Percentiles rank a stretch among this genome's conserved stretches.
These are phyloP conservation scores for Myotis lucifugus DNA, from an alignment of 2,113 vertebrate species.

Conservation along the genomic window DNA sequence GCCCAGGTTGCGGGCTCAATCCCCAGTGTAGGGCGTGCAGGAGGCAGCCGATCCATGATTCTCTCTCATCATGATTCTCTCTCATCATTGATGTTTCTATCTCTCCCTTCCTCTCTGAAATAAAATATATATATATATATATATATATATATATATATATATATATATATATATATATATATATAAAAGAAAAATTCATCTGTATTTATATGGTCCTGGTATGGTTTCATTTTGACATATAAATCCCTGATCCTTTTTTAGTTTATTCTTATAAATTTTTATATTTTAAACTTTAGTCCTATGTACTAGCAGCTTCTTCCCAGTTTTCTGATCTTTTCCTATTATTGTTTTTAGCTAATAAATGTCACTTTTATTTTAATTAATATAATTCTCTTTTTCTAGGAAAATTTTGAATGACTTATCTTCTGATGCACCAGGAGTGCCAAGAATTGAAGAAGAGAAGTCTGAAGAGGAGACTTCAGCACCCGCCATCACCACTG, in stretches of 20 bases:
- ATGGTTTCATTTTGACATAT: slow-evolving; percentile 6
- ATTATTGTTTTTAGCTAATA: slow-evolving; percentile 60
- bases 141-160: too few species aligned
- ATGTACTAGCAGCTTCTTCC: background rate
- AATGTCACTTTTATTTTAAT: slow-evolving; percentile 67
- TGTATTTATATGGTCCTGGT: background rate
- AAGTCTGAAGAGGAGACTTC: slow-evolving; percentile 98
- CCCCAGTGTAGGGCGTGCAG: too few species aligned
- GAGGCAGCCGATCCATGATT: too few species aligned
- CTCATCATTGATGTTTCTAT: too few species aligned
- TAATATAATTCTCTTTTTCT: slow-evolving; percentile 77
- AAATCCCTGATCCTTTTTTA: slow-evolving; percentile 17
- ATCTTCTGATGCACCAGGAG: slow-evolving; percentile 96
- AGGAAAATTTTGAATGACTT: slow-evolving; percentile 99
- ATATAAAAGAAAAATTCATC: background rate
- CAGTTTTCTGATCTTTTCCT: slow-evolving; percentile 23
- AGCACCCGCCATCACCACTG: slow-evolving; percentile 95
- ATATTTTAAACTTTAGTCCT: slow-evolving; percentile 44
- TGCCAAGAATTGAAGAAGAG: slow-evolving; percentile 98
- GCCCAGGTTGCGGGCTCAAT: too few species aligned
- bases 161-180: too few species aligned
- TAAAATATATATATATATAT: too few species aligned
- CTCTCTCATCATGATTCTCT: too few species aligned
- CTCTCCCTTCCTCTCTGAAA: too few species aligned
- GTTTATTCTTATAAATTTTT: background rate